Evolutionary conservation across 2,888 invertebrate genomes (phyloP).

Genomic region (Scaptomyza caliginosa): DNA sequence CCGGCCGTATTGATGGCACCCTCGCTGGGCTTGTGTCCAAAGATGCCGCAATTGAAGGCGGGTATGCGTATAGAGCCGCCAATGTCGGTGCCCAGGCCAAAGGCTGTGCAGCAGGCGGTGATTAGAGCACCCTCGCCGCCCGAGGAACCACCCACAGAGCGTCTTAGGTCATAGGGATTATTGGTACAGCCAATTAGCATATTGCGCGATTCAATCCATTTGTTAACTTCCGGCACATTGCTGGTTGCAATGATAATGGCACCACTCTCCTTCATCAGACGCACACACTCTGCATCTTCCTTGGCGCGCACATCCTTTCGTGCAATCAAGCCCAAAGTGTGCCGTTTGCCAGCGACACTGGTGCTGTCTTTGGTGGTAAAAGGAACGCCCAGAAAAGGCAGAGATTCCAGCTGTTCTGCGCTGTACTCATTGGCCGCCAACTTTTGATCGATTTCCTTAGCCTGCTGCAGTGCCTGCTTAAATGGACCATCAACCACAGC

Average conservation of each 20-base stretch:
- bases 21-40: conserved; percentile 91
- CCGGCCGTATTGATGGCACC: conserved; percentile 86
- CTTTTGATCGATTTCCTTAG: conserved; percentile 88
- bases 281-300: conserved; percentile 92
- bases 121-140: conserved; percentile 93
- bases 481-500: conserved; percentile 93
- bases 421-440: conserved; percentile 86
- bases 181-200: conserved; percentile 93
- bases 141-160: conserved; percentile 96
- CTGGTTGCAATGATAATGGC: conserved; percentile 94
- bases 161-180: conserved; percentile 95
- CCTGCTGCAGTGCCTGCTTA: conserved; percentile 91
- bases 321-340: conserved; percentile 88
- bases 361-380: conserved; percentile 97
- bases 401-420: conserved; percentile 87
- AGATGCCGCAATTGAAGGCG: conserved; percentile 93
- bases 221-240: conserved; percentile 97
- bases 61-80: conserved; percentile 98
- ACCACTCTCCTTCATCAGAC: conserved; percentile 90
- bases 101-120: conserved; percentile 91
- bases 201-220: conserved; percentile 95
- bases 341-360: conserved; percentile 89
- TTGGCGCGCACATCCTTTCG: conserved; percentile 87
- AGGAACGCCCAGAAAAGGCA: conserved; percentile 95
- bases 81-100: conserved; percentile 95